Base-by-base conservation (phyloP, 23 tunicate species). In the Halocynthia aurantium region DNA sequence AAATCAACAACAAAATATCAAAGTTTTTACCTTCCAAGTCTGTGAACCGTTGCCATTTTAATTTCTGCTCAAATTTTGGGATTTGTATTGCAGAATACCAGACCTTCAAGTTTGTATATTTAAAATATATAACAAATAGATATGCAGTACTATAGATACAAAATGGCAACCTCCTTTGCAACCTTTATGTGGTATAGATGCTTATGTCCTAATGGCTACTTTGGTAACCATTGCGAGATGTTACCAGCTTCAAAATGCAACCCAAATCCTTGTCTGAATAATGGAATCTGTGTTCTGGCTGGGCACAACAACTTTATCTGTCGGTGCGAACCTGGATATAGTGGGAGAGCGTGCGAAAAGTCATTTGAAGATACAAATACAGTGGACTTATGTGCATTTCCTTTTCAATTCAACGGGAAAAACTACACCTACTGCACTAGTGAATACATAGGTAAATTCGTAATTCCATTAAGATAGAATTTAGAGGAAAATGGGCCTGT, bases 201-300 rank as follows among this genome's bases (percentile, higher is more conserved):
- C 21, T 8, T 8, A 53, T 74, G 78, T 54, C 57, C 4, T 51
- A 62, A 62, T 20, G 78, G 78, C n/a, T 74, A 74, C 63, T 56
- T 8, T 54, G 78, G 78, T 51, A 6, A 54, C 20, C 19, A 21
- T 12, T 74, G 78, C 6, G 78, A 74, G 31, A 74, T 54, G 19
- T 74, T 51, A 22, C 5, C 55, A 5, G 6, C 20, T 10, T 17
- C 31, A 50, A 19, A 54, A 21, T 74, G 78, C 31, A 64, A 53
- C 19, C 19, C 64, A 20, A 74, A 74, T 12, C 78, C 78, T 8
- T 74, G 78, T 54, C 57, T 74, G 8, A 74, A 74, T 54, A 64
- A 49, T 18, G 78, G 78, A 53, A 74, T 12, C 19, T 74, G 78
- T 18, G 31, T 54, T 21, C 78, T 6, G 22, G 56, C 78, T 4